Conservation (phyloP, 1,140 invertebrate genomes). For the Globodera ellingtonae region DNA sequence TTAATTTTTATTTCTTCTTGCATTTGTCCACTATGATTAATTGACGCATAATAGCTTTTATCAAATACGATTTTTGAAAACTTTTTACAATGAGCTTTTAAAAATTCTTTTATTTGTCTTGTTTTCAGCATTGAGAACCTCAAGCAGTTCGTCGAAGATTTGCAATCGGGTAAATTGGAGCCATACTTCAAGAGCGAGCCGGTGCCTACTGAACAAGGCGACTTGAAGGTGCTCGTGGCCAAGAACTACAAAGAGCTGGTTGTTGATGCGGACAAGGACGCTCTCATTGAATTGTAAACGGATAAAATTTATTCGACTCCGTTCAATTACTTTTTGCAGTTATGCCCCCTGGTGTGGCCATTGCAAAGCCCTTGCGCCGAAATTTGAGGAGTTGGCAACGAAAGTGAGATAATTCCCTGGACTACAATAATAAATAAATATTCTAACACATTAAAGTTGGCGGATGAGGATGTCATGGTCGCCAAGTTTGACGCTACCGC, state of each 20-base stretch:
- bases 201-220: slow-evolving; percentile 82
- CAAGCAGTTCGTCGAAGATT: slow-evolving; percentile 82
- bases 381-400: slow-evolving; percentile 88
- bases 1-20: no score
- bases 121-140: slow-evolving; percentile 78
- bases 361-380: slow-evolving; percentile 90
- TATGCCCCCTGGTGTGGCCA: slow-evolving; percentile 99
- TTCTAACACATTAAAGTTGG: slow-evolving; percentile 68
- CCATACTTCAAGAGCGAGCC: slow-evolving; percentile 93
- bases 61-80: no score
- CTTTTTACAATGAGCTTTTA: no score
- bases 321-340: slow-evolving; percentile 66
- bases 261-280: slow-evolving; percentile 85
- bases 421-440: neutral
- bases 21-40: no score
- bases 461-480: slow-evolving; percentile 83
- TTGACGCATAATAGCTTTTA: no score
- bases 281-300: slow-evolving; percentile 80
- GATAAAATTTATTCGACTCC: neutral
- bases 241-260: slow-evolving; percentile 96
- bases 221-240: slow-evolving; percentile 78
- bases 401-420: slow-evolving; percentile 67
- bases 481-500: slow-evolving; percentile 97
- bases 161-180: slow-evolving; percentile 81
- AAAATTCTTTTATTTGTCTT: no score